Base-by-base conservation (phyloP, 2,888 invertebrate species). In the Pristionchus exspectatus region DNA sequence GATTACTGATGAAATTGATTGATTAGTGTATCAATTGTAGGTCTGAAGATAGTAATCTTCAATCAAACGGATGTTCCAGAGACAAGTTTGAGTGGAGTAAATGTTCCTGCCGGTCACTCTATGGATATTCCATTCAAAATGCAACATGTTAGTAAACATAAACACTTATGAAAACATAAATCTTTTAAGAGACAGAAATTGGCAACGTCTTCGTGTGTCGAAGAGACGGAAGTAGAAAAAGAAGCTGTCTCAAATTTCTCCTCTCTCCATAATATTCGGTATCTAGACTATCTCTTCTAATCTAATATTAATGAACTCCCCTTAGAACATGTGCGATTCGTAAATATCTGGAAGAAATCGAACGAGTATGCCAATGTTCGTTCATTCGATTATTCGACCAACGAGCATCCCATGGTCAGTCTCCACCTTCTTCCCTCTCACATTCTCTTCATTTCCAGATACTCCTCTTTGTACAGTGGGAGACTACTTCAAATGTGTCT, bases 91-190 rank as follows among this genome's bases (percentile, higher is more conserved):
- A 93, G 94, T 89, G 95, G 95, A 16, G 94, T 95, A 12, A 95
- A 95, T 89, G 94, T 95, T 7, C 95, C 95, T 18, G 92, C 95
- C 21, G 95, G 95, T 21, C 95, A 93, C 90, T 93, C 94, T 0
- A 94, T 94, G 93, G 95, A 95, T 88, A 94, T 95, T 90, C 95
- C 95, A 24, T 93, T 95, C 91, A 91, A 94, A 89, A 94, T 94
- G 93, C 94, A 95, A 88, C 93, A 94, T 86, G 94, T 94, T 63
- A 88, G 91, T 59, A 18, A 0, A 44, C 72, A 33, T 18, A 33
- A 30, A 12, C 27, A 24, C 21, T 2, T 54, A 18, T 10, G 2
- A 50, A 54, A 44, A 54, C 14, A 16, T 56, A 54, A 30, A 90
- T 33, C 30, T 12, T 56, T 93, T 89, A 66, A 94, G 94, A 90